Percentiles rank a stretch among this genome's conserved stretches.
Conservation (phyloP, 2,888 invertebrate genomes). For the Uropetala carovei region DNA sequence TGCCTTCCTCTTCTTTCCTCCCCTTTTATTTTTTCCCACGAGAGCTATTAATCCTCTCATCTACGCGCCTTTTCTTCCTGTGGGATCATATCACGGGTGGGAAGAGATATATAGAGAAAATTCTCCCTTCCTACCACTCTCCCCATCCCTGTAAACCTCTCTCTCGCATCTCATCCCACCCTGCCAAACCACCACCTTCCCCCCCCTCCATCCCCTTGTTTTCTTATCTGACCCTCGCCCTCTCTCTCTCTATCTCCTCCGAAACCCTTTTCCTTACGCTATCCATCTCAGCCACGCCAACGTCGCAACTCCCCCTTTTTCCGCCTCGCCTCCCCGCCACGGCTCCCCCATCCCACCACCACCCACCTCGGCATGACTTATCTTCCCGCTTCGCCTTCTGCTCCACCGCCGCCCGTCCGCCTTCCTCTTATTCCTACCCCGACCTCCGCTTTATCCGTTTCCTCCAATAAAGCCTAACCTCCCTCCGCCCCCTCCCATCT, state of each 20-base stretch:
- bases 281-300: too few species aligned
- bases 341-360: background rate
- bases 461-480: constrained; percentile 37
- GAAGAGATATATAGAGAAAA: background rate
- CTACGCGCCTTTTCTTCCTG: background rate
- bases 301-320: background rate
- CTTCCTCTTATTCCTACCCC: background rate
- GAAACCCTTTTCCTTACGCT: background rate
- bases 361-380: constrained; percentile 10
- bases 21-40: background rate
- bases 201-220: background rate
- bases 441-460: background rate
- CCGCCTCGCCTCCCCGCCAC: background rate
- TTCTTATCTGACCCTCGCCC: constrained; percentile 11
- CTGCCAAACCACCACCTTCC: background rate
- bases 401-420: background rate
- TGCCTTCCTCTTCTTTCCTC: background rate
- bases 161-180: background rate
- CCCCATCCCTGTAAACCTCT: background rate
- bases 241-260: too few species aligned
- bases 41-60: too few species aligned
- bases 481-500: background rate
- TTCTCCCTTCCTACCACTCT: background rate
- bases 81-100: background rate
- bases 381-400: constrained; percentile 9